Evolutionary conservation across 2,113 vertebrate species (phyloP).

Genomic region (Thamnophis sirtalis): DNA sequence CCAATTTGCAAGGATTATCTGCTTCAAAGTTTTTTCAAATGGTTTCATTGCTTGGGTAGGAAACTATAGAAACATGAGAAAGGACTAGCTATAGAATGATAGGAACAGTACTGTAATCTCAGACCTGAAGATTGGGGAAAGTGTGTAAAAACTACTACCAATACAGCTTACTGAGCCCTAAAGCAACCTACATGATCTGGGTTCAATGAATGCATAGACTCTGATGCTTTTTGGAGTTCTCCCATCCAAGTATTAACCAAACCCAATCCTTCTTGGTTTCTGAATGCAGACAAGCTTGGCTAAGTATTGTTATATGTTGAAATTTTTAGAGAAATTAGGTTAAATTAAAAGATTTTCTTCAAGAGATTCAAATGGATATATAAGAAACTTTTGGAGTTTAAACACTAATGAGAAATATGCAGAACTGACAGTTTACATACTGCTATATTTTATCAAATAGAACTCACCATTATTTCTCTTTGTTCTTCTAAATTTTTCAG

Average conservation of each 20-base stretch:
- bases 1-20: neutral
- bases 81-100: neutral
- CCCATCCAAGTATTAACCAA: neutral
- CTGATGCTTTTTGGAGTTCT: neutral
- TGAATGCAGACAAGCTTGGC: neutral
- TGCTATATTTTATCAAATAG: no score
- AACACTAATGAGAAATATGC: neutral
- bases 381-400: neutral
- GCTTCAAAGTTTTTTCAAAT: neutral
- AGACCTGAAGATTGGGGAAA: neutral
- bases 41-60: neutral
- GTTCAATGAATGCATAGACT: neutral
- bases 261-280: neutral
- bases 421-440: neutral
- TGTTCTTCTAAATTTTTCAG: slow-evolving; percentile 93
- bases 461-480: slow-evolving; percentile 94
- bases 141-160: neutral
- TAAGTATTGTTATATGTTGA: neutral
- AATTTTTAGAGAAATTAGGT: neutral
- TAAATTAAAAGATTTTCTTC: neutral
- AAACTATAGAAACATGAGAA: neutral
- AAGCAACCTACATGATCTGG: neutral
- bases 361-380: neutral
- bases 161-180: neutral
- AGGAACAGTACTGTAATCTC: neutral